Evolutionary conservation across 2,888 invertebrate species (phyloP).

Genomic region (Drosophila glabriapex): DNA sequence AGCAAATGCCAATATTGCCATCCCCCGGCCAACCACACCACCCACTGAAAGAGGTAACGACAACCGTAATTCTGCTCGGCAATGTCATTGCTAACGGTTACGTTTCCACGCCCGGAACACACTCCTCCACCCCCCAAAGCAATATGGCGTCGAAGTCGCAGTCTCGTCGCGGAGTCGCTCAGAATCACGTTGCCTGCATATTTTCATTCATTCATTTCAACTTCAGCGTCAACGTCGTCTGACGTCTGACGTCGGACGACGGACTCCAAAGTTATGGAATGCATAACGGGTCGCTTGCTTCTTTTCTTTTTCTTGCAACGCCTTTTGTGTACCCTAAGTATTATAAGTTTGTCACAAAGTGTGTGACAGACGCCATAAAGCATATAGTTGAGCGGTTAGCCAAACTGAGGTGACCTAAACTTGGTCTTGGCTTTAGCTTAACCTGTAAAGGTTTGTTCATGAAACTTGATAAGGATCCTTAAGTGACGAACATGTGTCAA

Average conservation of each 20-base stretch:
- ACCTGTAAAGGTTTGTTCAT: neutral
- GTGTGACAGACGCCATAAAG: neutral
- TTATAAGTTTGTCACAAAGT: slow-evolving; percentile 6
- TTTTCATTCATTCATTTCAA: slow-evolving; percentile 79
- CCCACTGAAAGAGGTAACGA: slow-evolving; percentile 21
- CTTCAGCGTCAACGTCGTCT: slow-evolving; percentile 70
- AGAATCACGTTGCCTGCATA: slow-evolving; percentile 81
- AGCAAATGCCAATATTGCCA: slow-evolving; percentile 63
- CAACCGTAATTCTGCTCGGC: slow-evolving; percentile 30
- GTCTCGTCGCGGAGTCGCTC: slow-evolving; percentile 42
- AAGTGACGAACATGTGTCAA: neutral
- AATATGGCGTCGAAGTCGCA: slow-evolving; percentile 52
- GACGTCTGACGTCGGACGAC: slow-evolving; percentile 67
- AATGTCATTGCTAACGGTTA: slow-evolving; percentile 70
- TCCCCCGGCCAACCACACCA: neutral
- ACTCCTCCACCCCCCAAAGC: slow-evolving; percentile 21
- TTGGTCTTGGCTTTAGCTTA: neutral
- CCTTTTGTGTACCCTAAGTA: slow-evolving; percentile 6
- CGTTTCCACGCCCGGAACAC: slow-evolving; percentile 50
- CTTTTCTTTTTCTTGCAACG: neutral
- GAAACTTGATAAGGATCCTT: neutral
- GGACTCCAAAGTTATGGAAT: slow-evolving; percentile 78
- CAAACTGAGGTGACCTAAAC: neutral
- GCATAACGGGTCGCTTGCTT: slow-evolving; percentile 67
- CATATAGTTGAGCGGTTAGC: neutral